phyloP scores from a whole-genome alignment of 2,113 vertebrate species.

The Saguinus midas region DNA sequence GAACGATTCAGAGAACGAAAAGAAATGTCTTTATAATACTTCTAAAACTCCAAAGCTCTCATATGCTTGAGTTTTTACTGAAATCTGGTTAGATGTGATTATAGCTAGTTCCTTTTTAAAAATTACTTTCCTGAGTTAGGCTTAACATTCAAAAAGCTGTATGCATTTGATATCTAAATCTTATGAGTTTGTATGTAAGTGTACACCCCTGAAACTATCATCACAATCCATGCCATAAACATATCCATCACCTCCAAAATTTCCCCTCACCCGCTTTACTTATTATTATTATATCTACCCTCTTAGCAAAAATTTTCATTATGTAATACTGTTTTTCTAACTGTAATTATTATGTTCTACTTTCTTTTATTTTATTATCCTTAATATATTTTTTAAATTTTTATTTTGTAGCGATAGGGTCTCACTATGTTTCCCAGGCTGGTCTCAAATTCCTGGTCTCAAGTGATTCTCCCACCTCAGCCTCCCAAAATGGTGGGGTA shows the following conservation, averaged over 20 bases:
- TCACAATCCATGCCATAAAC: neutral
- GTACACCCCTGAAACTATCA: neutral
- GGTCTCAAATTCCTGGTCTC: neutral
- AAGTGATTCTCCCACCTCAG: neutral
- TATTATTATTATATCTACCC: neutral
- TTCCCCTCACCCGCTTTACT: neutral
- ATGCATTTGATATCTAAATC: neutral
- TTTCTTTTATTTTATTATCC: too few species aligned
- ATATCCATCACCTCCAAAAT: neutral
- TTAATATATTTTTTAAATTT: too few species aligned
- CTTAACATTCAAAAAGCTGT: neutral
- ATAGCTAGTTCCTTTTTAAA: slow-evolving; percentile 62
- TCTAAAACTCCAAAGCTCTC: slow-evolving; percentile 70
- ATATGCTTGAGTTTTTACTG: slow-evolving; percentile 71
- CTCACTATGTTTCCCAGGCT: neutral
- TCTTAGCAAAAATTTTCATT: too few species aligned
- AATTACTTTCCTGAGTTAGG: neutral
- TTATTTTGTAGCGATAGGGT: neutral
- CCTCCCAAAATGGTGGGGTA: neutral
- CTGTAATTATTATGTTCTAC: too few species aligned
- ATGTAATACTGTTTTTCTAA: too few species aligned
- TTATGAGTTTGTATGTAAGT: neutral
- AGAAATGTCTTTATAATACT: slow-evolving; percentile 61
- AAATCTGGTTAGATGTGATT: slow-evolving; percentile 76
- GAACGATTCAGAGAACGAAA: slow-evolving; percentile 58